Base-by-base conservation (phyloP, 2,888 invertebrate genomes). In the Rhagonycha fulva region DNA sequence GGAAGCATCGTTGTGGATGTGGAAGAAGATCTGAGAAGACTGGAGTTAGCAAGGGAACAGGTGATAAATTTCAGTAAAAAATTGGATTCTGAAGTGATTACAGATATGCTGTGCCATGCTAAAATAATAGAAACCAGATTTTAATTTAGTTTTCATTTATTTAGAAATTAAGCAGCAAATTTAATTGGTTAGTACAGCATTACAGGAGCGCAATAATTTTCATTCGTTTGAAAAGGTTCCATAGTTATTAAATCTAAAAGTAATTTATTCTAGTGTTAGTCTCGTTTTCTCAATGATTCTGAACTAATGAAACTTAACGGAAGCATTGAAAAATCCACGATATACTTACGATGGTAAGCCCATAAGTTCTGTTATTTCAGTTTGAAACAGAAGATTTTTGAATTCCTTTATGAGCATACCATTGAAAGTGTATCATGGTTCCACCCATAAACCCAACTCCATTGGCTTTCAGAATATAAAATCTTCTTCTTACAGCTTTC, bases 1-100 rank as follows among this genome's bases (percentile, higher is more conserved):
- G 96, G 93, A 75, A 94, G 96, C 5, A 89, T 96, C 80, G 91
- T 97, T 2, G 91, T 93, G 62, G 92, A 93, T 68, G 93, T 94
- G 80, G 92, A 91, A 71, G 94, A 95, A 76, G 98, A 98, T 86
- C 88, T 87, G 73, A 92, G 93, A 84, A 90, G 94, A 76, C 89
- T 97, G 68, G 92, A 93, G 81, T 93, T 92, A 87, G 92, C 94
- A 73, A 89, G 97, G 76, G 89, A 91, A 78, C 91, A 93, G 82
- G 91, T 94, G 12, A 87, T 89, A 47, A 92, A 91, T 47, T 90
- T 90, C 32, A 91, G 91, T 10, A 89, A 89, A 68, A 91, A 91
- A 84, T 89, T 92, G 60, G 90, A 92, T 76, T 84, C 83, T 81
- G 79, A 70, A 47, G 83, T 86, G 14, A 87, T 88, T 0, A 87